These are phyloP conservation scores for Hyles vespertilio DNA, from an alignment of 1,140 invertebrate species.

Conservation along the genomic window DNA sequence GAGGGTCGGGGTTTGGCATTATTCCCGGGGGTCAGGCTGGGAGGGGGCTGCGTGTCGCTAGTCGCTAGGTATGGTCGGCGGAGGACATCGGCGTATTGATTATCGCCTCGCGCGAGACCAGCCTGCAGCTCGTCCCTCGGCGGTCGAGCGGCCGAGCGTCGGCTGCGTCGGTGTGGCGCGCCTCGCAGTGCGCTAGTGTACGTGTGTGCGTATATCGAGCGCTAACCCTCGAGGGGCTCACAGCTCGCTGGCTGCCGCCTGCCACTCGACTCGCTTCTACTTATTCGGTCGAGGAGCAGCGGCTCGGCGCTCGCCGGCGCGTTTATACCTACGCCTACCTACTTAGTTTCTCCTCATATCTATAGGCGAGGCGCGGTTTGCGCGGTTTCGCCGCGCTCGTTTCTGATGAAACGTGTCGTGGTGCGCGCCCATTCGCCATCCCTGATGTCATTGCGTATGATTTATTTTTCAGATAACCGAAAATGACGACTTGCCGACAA, in stretches of 20 bases:
- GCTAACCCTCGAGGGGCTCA: slow-evolving; percentile 71
- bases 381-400: slow-evolving; percentile 59
- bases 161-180: slow-evolving; percentile 54
- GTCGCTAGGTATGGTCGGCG: slow-evolving; percentile 48
- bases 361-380: slow-evolving; percentile 64
- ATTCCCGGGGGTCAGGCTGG: slow-evolving; percentile 62
- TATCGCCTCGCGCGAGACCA: slow-evolving; percentile 60
- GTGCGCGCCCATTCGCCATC: slow-evolving; percentile 49
- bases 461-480: slow-evolving; percentile 75
- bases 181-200: slow-evolving; percentile 22
- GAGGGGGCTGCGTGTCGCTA: slow-evolving; percentile 56
- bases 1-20: slow-evolving; percentile 63
- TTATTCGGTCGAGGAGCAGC: slow-evolving; percentile 69
- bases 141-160: slow-evolving; percentile 57
- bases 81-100: slow-evolving; percentile 70
- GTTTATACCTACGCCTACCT: slow-evolving; percentile 69
- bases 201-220: slow-evolving; percentile 69
- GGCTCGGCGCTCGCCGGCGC: slow-evolving; percentile 57
- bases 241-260: slow-evolving; percentile 59
- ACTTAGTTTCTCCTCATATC: slow-evolving; percentile 69
- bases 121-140: slow-evolving; percentile 64
- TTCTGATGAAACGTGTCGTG: slow-evolving; percentile 57
- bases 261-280: slow-evolving; percentile 72
- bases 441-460: slow-evolving; percentile 59
- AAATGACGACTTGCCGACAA: slow-evolving; percentile 75